Conservation (phyloP, 2,797 vertebrate species). For the Pangasius sanitwongsei region DNA sequence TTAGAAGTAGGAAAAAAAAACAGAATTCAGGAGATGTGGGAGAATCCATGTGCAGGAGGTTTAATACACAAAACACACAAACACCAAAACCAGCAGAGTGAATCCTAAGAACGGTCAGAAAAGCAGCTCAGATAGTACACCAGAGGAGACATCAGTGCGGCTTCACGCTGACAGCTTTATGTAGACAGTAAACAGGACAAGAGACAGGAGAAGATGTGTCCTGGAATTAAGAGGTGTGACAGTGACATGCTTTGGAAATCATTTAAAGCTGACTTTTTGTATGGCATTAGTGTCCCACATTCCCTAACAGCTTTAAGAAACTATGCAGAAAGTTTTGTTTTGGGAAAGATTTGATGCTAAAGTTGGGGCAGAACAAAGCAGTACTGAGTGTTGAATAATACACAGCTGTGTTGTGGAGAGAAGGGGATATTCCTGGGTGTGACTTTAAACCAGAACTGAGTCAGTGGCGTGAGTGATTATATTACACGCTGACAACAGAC, state of each 20-base stretch:
- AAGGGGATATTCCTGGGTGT: background rate
- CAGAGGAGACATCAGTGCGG: background rate
- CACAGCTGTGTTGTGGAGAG: background rate
- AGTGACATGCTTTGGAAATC: background rate
- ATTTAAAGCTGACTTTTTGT: too few species aligned
- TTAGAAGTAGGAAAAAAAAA: background rate
- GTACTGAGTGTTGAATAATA: background rate
- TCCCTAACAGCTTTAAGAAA: too few species aligned
- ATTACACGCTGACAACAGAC: background rate
- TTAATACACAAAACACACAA: background rate
- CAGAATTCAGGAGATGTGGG: background rate
- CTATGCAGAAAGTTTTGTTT: too few species aligned
- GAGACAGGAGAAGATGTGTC: background rate
- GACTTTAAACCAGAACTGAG: background rate
- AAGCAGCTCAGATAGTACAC: background rate
- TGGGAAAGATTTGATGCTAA: background rate
- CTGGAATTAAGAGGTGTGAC: background rate
- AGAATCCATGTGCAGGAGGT: background rate
- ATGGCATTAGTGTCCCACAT: too few species aligned
- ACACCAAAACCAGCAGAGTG: background rate
- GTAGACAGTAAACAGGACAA: background rate
- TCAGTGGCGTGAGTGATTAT: background rate
- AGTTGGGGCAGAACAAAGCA: background rate
- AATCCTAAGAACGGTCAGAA: background rate
- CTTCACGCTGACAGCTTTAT: background rate